These are phyloP conservation scores for Peromyscus polionotus DNA, from an alignment of 2,113 vertebrate genomes.

Conservation along the genomic window DNA sequence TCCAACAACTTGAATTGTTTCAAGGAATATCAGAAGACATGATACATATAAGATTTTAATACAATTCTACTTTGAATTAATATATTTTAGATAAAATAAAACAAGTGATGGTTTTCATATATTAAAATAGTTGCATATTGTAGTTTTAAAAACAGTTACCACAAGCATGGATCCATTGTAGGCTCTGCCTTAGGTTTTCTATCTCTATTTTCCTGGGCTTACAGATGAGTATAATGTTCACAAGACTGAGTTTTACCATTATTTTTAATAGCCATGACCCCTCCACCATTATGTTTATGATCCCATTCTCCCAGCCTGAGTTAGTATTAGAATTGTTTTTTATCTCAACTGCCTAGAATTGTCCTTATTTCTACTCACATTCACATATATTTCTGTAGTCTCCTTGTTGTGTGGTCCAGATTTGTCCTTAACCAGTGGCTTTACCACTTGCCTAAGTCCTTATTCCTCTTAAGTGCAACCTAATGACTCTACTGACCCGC, in stretches of 20 bases:
- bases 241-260: background rate
- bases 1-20: background rate
- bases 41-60: conserved; percentile 13
- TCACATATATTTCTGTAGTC: background rate
- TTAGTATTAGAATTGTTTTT: background rate
- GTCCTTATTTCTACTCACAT: background rate
- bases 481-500: background rate
- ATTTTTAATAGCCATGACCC: background rate
- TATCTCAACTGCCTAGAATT: background rate
- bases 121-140: conserved; percentile 21
- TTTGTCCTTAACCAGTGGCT: background rate
- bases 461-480: background rate
- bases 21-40: conserved; percentile 8
- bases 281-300: background rate
- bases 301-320: background rate
- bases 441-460: background rate
- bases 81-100: conserved; percentile 46
- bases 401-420: background rate
- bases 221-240: background rate
- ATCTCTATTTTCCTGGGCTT: background rate
- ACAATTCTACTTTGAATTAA: conserved; percentile 8
- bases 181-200: background rate
- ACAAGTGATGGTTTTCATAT: conserved; percentile 13
- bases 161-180: background rate
- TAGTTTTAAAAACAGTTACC: conserved; percentile 21